These are phyloP conservation scores for Temnothorax unifasciatus DNA, from an alignment of 2,888 invertebrate species.

Conservation along the genomic window DNA sequence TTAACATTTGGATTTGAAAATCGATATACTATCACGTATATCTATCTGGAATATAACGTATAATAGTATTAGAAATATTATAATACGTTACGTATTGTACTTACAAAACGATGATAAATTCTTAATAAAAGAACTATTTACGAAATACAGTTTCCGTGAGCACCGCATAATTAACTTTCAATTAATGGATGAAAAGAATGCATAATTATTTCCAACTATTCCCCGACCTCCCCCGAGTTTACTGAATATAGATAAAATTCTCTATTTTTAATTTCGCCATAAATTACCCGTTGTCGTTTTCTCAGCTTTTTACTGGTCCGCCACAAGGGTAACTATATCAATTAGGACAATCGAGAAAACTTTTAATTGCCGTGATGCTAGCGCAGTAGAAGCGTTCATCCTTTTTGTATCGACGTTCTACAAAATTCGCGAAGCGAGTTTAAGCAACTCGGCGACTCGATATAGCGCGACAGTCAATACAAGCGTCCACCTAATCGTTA, in stretches of 20 bases:
- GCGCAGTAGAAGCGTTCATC: not conserved
- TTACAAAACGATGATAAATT: not conserved
- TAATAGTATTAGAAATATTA: no score
- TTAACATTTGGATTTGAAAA: not conserved
- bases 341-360: conserved; percentile 28
- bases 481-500: not conserved
- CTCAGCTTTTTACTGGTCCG: not conserved
- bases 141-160: not conserved
- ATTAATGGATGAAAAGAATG: conserved; percentile 3
- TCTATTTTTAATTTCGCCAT: conserved; percentile 23
- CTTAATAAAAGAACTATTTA: not conserved
- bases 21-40: not conserved
- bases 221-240: not conserved
- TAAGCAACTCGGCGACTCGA: not conserved
- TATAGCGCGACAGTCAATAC: not conserved
- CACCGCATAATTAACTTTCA: conserved; percentile 19
- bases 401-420: not conserved
- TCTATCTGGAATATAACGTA: not conserved
- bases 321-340: not conserved
- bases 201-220: conserved; percentile 10
- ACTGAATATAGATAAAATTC: not conserved
- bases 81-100: no score
- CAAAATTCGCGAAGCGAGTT: conserved; percentile 21
- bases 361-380: conserved; percentile 15
- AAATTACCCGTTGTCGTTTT: not conserved